Conservation (phyloP, 2,113 vertebrate species). For the Scalopus aquaticus region DNA sequence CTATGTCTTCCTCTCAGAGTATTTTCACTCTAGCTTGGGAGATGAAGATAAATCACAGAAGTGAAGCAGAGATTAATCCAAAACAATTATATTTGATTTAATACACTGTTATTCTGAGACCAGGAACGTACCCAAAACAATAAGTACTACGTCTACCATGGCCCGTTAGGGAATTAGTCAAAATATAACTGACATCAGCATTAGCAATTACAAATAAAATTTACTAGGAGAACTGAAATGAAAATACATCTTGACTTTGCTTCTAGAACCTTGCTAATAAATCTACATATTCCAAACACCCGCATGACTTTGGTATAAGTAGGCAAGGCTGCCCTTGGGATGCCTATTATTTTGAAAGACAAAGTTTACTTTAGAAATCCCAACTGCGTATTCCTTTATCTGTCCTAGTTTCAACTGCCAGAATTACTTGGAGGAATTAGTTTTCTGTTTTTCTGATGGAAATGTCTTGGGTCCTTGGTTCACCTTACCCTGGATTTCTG, state of each 20-base stretch:
- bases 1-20: background rate
- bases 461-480: background rate
- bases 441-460: background rate
- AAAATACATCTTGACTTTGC: background rate
- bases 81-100: background rate
- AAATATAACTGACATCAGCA: background rate
- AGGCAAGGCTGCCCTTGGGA: background rate
- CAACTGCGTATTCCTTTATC: accelerated
- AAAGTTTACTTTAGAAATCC: background rate
- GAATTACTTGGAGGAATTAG: background rate
- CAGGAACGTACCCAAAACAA: background rate
- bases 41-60: background rate
- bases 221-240: background rate
- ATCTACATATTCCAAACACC: background rate
- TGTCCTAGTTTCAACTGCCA: background rate
- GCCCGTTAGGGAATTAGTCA: background rate
- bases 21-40: background rate
- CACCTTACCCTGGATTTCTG: background rate
- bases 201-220: background rate
- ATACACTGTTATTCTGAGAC: accelerated
- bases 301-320: background rate
- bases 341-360: background rate
- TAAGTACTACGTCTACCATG: background rate
- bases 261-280: background rate
- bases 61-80: background rate